These are phyloP conservation scores for Monochamus saltuarius DNA, from an alignment of 1,140 invertebrate genomes.

Conservation along the genomic window DNA sequence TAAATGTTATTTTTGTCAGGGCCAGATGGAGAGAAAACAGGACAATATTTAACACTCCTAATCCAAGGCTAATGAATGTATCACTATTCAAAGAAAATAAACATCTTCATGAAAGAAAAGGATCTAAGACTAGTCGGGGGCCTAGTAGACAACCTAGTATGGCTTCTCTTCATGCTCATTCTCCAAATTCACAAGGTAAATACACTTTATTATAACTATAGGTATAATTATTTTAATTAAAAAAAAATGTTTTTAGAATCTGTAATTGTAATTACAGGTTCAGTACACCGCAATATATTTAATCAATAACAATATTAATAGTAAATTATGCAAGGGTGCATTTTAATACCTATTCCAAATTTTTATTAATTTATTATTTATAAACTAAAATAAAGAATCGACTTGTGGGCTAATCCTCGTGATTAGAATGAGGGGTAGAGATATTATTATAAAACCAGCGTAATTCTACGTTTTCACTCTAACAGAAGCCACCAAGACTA, in stretches of 20 bases:
- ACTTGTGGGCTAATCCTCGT: no score
- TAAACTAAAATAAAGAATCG: no score
- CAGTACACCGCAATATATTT: no score
- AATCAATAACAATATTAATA: no score
- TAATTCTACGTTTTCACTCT: no score
- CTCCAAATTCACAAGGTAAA: conserved; percentile 76
- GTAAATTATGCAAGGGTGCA: background rate
- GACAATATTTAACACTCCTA: conserved; percentile 93
- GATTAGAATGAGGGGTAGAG: no score
- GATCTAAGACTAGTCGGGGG: conserved; percentile 70
- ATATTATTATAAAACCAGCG: no score
- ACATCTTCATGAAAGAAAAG: conserved; percentile 72
- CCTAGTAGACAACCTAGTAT: conserved; percentile 80
- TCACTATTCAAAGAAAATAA: conserved; percentile 81
- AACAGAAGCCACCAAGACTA: no score
- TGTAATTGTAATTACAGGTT: no score
- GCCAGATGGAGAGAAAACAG: conserved; percentile 88
- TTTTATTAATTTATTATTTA: background rate
- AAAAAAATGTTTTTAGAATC: no score
- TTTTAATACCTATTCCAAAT: background rate
- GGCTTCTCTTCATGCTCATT: conserved; percentile 76
- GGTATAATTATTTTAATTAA: no score
- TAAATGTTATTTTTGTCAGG: conserved; percentile 53
- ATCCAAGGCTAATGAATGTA: conserved; percentile 85
- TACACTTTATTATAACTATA: background rate